phyloP scores from a whole-genome alignment of 2,113 vertebrate genomes.

The Nyctibius bracteatus region DNA sequence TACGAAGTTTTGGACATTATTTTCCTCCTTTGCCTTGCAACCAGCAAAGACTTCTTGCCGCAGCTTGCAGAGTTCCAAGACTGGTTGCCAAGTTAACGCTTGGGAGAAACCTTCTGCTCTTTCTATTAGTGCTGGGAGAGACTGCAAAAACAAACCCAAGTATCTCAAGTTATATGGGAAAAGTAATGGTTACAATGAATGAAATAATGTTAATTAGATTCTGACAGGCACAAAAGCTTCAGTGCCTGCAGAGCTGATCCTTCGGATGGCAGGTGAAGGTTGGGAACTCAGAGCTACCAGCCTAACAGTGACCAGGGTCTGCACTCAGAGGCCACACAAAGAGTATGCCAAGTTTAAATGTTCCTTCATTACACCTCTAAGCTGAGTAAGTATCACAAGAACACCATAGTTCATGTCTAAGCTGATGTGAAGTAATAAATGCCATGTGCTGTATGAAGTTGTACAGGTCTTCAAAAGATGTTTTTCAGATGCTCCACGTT shows the following conservation, averaged over 20 bases:
- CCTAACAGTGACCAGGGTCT: not conserved
- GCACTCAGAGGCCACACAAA: not conserved
- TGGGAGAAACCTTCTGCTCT: constrained; percentile 83
- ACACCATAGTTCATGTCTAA: not conserved
- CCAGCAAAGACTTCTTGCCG: constrained; percentile 72
- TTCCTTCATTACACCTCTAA: not conserved
- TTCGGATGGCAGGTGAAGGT: not conserved
- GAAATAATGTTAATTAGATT: not conserved
- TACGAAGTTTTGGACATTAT: not conserved
- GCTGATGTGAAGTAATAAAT: not conserved
- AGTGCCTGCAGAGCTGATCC: not conserved
- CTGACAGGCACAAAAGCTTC: not conserved
- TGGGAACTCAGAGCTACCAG: not conserved
- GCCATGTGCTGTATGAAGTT: not conserved
- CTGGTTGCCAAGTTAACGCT: constrained; percentile 74
- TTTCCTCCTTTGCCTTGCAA: not conserved
- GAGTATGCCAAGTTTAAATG: not conserved
- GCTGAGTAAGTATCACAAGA: not conserved
- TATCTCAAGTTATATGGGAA: not conserved
- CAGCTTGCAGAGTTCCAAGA: constrained; percentile 72
- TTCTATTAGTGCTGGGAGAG: constrained; percentile 78
- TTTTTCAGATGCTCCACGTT: not conserved
- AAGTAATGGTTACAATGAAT: not conserved
- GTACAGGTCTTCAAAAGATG: not conserved
- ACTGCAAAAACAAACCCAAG: constrained; percentile 67